Evolutionary conservation across 2,888 invertebrate species (phyloP).

Genomic region (Himalopsyche japonica): DNA sequence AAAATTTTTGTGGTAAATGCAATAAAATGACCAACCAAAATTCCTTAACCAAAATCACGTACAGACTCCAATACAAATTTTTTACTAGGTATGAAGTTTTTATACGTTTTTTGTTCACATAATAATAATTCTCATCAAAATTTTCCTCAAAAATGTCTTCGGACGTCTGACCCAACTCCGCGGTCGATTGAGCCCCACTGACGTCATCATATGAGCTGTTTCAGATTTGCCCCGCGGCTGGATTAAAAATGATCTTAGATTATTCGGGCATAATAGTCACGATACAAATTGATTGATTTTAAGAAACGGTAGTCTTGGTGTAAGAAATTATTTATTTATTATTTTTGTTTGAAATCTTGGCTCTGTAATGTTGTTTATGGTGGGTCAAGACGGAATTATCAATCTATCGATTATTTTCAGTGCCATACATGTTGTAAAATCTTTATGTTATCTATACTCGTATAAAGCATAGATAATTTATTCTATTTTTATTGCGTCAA

Average conservation of each 20-base stretch:
- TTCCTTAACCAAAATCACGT: too few species aligned
- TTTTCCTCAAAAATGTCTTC: background rate
- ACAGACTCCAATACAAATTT: too few species aligned
- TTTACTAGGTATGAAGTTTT: too few species aligned
- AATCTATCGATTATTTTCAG: too few species aligned
- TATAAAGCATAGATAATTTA: too few species aligned
- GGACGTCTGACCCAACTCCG: background rate
- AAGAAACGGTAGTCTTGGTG: slow-evolving; percentile 13
- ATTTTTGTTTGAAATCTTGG: background rate
- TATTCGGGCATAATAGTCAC: background rate
- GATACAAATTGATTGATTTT: slow-evolving; percentile 13
- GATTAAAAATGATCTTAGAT: background rate
- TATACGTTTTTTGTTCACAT: too few species aligned
- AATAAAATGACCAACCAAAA: too few species aligned
- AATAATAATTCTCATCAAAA: background rate
- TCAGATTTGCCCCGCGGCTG: background rate
- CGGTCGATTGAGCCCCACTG: background rate
- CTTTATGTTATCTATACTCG: too few species aligned
- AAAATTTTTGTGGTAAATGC: too few species aligned
- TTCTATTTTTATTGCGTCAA: too few species aligned
- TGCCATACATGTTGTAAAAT: too few species aligned
- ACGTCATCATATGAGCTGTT: background rate
- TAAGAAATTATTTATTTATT: background rate
- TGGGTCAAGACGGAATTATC: background rate
- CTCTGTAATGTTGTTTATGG: background rate